Evolutionary conservation across 2,888 invertebrate species (phyloP), one percentile per base, ranked within the genome.

Genomic region (Phortica okadai): DNA sequence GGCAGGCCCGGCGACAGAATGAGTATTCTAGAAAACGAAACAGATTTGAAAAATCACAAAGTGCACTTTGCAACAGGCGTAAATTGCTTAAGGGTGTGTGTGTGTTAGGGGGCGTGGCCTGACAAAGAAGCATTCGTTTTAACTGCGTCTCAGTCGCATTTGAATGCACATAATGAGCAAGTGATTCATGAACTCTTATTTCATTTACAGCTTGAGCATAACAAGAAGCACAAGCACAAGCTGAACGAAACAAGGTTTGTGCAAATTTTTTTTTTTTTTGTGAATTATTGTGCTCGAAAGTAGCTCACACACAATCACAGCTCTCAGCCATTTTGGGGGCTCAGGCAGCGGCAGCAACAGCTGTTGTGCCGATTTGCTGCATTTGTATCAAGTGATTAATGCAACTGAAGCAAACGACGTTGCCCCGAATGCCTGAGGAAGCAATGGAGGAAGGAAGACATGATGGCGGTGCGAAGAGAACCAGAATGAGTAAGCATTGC

Each of bases 101-200:
- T 50, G 8, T 50, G 50, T 14, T 2, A 2, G 50, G 0, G 50
- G 50, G 50, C 50, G 50, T 50, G 8, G 50, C 50, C 10, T 50
- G 50, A 14, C 50, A 42, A 21, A 72, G 33, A 41, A 73, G 73
- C 42, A 67, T 78, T 66, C 33, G 33, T 45, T 16, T 62, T n/a
- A n/a, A n/a, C 8, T 62, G 21, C 8, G 14, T 11, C 50, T 50
- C 14, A 50, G 50, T 14, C 25, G 21, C 41, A 41, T 64, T 64
- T 64, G 11, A 33, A 41, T 64, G 64, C 64, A 33, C 64, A 64
- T 64, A 64, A 64, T 64, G 64, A 64, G 64, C 64, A 33, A 33
- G 10, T 64, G 64, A 64, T 64, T 64, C 64, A 64, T 64, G 25
- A 64, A 64, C 64, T 64, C 33, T 64, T 64, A 64, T 64, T 64